Evolutionary conservation across 2,797 vertebrate genomes (phyloP).

Genomic region (Siniperca undulata): DNA sequence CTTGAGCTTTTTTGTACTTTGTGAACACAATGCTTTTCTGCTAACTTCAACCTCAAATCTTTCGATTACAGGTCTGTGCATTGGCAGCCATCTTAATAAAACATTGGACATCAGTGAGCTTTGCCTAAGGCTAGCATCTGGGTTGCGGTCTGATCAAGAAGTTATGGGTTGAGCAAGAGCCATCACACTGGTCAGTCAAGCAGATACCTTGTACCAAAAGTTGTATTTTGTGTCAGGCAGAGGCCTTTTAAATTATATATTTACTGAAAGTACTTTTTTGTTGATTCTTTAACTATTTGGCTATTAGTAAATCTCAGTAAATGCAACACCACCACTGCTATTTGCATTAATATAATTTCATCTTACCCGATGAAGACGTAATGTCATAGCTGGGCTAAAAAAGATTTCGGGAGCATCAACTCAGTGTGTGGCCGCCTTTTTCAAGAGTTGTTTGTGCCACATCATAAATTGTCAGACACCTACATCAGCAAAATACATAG

Average conservation of each 20-base stretch:
- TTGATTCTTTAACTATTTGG: not conserved
- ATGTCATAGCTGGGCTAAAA: conserved; percentile 28
- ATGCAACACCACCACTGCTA: not conserved
- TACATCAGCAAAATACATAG: conserved; percentile 81
- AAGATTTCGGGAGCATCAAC: conserved; percentile 20
- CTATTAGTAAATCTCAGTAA: not conserved
- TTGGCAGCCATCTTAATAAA: conserved; percentile 59
- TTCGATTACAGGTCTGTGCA: conserved; percentile 28
- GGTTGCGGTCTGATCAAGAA: conserved; percentile 56
- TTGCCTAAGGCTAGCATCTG: conserved; percentile 54
- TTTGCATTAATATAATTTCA: conserved; percentile 59
- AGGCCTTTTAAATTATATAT: conserved; percentile 33
- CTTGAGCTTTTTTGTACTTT: not conserved
- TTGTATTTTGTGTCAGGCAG: conserved; percentile 14
- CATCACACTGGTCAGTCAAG: conserved; percentile 38
- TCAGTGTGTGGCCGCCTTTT: conserved; percentile 36
- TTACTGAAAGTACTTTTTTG: not conserved
- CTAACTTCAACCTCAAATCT: conserved; percentile 30
- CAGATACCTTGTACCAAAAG: conserved; percentile 20
- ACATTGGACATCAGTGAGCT: conserved; percentile 48
- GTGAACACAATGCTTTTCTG: conserved; percentile 24
- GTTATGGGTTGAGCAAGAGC: conserved; percentile 36
- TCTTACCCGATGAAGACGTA: conserved; percentile 29
- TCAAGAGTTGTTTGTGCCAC: conserved; percentile 57
- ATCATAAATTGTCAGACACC: conserved; percentile 78